These are phyloP conservation scores for Drosophila leonis DNA, from an alignment of 2,888 invertebrate species.

Conservation along the genomic window DNA sequence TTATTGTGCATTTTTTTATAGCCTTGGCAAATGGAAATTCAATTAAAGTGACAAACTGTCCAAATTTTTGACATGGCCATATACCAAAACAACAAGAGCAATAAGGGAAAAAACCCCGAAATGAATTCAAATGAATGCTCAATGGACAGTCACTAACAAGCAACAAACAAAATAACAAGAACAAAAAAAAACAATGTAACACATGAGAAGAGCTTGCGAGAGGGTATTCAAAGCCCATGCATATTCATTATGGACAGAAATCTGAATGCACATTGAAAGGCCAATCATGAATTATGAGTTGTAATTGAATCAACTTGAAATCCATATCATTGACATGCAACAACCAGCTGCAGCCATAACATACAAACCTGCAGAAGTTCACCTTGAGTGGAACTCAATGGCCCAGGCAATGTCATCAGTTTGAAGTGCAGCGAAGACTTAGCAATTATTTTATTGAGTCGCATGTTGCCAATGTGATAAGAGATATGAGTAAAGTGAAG, in stretches of 20 bases:
- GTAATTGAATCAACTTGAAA: slow-evolving; percentile 69
- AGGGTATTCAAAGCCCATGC: slow-evolving; percentile 41
- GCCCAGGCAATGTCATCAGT: slow-evolving; percentile 31
- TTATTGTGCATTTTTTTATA: slow-evolving; percentile 46
- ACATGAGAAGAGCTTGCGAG: slow-evolving; percentile 18
- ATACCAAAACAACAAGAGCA: slow-evolving; percentile 21
- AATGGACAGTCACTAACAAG: slow-evolving; percentile 72
- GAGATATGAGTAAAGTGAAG: not conserved
- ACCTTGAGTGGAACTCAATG: slow-evolving; percentile 22
- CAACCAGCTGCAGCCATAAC: not conserved
- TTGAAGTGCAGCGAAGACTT: slow-evolving; percentile 17
- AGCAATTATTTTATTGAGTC: slow-evolving; percentile 16
- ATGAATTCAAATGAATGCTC: slow-evolving; percentile 70
- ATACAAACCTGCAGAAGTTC: slow-evolving; percentile 23
- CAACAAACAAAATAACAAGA: slow-evolving; percentile 7
- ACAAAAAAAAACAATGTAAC: slow-evolving; percentile 10
- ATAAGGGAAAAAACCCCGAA: slow-evolving; percentile 24
- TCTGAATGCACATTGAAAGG: slow-evolving; percentile 41
- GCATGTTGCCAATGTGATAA: not conserved
- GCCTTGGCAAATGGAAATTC: slow-evolving; percentile 73
- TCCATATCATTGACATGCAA: slow-evolving; percentile 11
- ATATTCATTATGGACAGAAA: slow-evolving; percentile 57
- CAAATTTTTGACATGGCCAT: slow-evolving; percentile 77
- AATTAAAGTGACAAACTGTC: slow-evolving; percentile 83
- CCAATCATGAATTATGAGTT: slow-evolving; percentile 76